Percentiles rank a stretch among this genome's conserved stretches.
Conservation (phyloP, 1,140 invertebrate species). For the Amyelois transitella region DNA sequence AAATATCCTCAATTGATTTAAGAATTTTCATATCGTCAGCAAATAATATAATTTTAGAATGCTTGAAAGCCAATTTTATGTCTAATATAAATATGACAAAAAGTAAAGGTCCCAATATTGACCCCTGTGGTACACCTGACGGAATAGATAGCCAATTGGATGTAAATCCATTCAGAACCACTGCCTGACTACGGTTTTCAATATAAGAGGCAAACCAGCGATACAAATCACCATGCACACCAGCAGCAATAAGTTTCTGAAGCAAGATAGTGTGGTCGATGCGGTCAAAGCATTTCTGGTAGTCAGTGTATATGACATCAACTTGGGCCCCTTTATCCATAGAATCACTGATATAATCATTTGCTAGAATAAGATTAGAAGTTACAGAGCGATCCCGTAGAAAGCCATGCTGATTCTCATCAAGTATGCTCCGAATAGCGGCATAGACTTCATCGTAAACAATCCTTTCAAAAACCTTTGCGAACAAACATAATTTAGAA, state of each 20-base stretch:
- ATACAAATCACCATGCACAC: not conserved
- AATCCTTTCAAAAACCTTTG: not conserved
- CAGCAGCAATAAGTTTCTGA: not conserved
- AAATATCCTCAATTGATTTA: not conserved
- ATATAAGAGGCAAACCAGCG: not conserved
- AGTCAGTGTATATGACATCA: not conserved
- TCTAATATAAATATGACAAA: conserved; percentile 10
- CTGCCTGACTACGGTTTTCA: not conserved
- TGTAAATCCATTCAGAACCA: not conserved
- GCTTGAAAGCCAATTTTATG: not conserved
- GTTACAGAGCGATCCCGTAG: not conserved
- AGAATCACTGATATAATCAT: not conserved
- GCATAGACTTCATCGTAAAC: not conserved
- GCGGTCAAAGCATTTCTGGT: not conserved
- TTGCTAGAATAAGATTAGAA: not conserved
- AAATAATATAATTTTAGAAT: conserved; percentile 12
- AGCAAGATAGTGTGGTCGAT: not conserved
- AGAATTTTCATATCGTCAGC: conserved; percentile 14
- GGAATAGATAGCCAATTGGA: not conserved
- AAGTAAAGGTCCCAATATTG: conserved; percentile 7
- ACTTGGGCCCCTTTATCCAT: not conserved
- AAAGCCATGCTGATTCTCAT: not conserved
- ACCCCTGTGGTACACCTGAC: conserved; percentile 2
- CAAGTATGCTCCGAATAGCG: not conserved
- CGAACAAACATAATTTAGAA: no score